Conservation (phyloP, 2,797 vertebrate genomes). For the Threskiornis aethiopicus region DNA sequence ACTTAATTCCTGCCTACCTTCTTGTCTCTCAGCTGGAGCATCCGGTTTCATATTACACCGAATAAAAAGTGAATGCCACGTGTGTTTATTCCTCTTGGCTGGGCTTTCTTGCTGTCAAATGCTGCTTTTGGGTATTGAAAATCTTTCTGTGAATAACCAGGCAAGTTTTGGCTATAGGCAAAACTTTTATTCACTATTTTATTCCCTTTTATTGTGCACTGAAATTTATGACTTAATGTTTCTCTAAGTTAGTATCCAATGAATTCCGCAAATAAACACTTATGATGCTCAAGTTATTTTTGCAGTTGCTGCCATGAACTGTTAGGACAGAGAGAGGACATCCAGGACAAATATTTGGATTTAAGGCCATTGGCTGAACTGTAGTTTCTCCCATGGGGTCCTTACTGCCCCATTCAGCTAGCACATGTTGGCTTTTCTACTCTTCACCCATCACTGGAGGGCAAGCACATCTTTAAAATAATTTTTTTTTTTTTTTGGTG, state of each 20-base stretch:
- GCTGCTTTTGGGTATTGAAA: neutral
- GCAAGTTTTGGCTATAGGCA: neutral
- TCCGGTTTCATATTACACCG: rapidly evolving
- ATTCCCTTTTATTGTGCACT: neutral
- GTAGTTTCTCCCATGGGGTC: neutral
- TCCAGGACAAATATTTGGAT: neutral
- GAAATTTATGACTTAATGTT: neutral
- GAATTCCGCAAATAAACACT: neutral
- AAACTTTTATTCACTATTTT: neutral
- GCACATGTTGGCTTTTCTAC: neutral
- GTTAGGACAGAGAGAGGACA: neutral
- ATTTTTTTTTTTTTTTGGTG: neutral
- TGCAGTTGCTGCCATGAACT: neutral
- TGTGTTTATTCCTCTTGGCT: neutral
- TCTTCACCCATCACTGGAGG: neutral
- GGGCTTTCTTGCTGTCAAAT: neutral
- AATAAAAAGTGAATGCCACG: neutral
- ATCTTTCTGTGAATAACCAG: neutral
- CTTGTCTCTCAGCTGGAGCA: neutral
- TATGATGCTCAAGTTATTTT: neutral
- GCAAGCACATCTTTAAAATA: neutral
- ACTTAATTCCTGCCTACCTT: neutral
- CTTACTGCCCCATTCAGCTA: neutral
- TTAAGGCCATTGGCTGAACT: neutral
- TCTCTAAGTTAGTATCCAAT: neutral